These are phyloP conservation scores for Tenthredo mesomela DNA, from an alignment of 2,888 invertebrate genomes.

Conservation along the genomic window DNA sequence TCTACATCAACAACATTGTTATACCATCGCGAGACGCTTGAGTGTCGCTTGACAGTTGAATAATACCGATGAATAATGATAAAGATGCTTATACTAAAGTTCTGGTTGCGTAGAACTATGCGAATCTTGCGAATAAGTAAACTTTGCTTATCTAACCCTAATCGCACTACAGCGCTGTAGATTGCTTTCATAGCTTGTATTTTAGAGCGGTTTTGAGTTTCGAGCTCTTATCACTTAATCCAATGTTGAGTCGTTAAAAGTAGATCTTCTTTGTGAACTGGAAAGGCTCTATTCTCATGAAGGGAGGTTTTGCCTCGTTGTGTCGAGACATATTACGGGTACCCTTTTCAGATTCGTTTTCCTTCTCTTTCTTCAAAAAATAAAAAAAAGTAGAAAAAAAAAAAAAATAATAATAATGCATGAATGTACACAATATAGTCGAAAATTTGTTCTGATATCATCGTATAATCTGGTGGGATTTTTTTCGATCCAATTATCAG, in stretches of 20 bases:
- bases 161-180: not conserved
- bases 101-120: not conserved
- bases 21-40: not conserved
- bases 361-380: no score
- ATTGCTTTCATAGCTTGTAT: slow-evolving; percentile 13
- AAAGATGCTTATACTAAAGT: not conserved
- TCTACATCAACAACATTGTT: not conserved
- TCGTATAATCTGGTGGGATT: not conserved
- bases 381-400: no score
- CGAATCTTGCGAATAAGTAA: slow-evolving; percentile 23
- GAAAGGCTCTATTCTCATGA: not conserved
- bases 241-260: not conserved
- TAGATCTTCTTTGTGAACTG: not conserved
- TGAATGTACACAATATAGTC: not conserved
- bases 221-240: not conserved
- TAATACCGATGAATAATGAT: slow-evolving; percentile 42
- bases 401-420: not conserved
- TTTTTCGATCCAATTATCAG: slow-evolving; percentile 17
- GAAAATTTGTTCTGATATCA: not conserved
- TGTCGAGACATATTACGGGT: not conserved
- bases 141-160: slow-evolving; percentile 13
- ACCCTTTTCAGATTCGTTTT: not conserved
- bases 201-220: slow-evolving; percentile 1
- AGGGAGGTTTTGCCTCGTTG: not conserved
- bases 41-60: slow-evolving; percentile 14